Evolutionary conservation across 2,797 vertebrate genomes (phyloP), one percentile per base, ranked within the genome.

Genomic region (Rhinophrynus dorsalis): DNA sequence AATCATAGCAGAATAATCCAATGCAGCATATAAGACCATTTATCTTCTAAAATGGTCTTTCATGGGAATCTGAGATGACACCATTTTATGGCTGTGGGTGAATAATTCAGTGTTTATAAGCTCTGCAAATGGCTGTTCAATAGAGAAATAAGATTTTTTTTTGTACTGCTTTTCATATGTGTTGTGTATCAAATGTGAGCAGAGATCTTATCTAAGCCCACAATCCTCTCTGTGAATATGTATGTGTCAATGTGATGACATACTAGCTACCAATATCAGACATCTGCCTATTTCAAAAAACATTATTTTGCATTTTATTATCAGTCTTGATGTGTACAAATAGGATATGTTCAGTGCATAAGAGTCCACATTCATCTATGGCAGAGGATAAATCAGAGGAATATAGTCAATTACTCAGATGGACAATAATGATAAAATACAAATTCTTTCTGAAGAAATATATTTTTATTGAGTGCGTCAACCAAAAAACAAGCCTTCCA

Each of bases 61-160:
- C 45, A 42, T 44, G 26, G 37, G 24, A 58, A 42, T 24, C 45
- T 58, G 17, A 44, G 32, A 44, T 65, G 54, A 57, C 42, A 65
- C 33, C 33, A 56, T 58, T 64, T 63, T 72, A 65, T 52, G 18
- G 45, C 44, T 58, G 30, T 57, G 24, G 58, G 54, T 64, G 52
- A 71, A 63, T 71, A 72, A 65, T 65, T 72, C 52, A 48, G 24
- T 65, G 45, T 65, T 65, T 65, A 65, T 54, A 58, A 44, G 44
- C 50, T 59, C 26, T 15, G 51, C 67, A 23, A 54, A 72, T 33
- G 52, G 52, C 30, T 42, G n/a, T 26, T 42, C 61, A 65, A 40
- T 59, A 6, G 33, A 21, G 20, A 37, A 54, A 54, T 44, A 12
- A 71, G n/a, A n/a, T n/a, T n/a, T n/a, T n/a, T 50, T 63, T 61